Percentiles rank a stretch among this genome's conserved stretches.
Evolutionary conservation across 30 jellyfish, hydroid and myxozoan species (phyloP).

Genomic region (Aurelia aurita): DNA sequence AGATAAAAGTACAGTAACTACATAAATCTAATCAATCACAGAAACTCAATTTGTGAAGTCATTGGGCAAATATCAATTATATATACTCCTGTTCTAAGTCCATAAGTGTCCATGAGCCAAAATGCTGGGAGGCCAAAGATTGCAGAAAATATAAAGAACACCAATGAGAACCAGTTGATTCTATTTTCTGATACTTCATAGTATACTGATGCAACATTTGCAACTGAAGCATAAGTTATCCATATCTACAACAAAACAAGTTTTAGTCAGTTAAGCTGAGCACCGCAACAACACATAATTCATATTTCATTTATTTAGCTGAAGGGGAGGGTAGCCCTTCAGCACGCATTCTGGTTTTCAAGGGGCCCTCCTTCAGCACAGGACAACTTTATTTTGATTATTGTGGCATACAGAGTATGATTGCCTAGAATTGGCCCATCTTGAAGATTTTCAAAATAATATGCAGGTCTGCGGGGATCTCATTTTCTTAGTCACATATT

Average conservation of each 20-base stretch:
- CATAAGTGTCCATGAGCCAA: conserved; percentile 89
- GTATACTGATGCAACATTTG: conserved; percentile 81
- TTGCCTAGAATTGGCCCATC: not conserved
- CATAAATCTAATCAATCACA: no score
- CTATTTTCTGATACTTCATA: conserved; percentile 70
- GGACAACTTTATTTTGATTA: no score
- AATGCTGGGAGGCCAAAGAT: conserved; percentile 75
- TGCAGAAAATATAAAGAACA: conserved; percentile 75
- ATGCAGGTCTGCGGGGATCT: not conserved
- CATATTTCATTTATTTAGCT: no score
- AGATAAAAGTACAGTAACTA: no score
- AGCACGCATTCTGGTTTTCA: no score
- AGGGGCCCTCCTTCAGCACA: no score
- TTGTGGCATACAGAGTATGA: no score
- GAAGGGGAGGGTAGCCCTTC: no score
- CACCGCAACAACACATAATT: no score
- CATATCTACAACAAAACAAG: conserved; percentile 57
- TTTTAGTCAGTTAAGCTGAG: not conserved
- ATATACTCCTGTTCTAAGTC: conserved; percentile 84
- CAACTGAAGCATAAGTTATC: conserved; percentile 93
- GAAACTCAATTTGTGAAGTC: not conserved
- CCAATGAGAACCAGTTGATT: conserved; percentile 91
- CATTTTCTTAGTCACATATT: not conserved
- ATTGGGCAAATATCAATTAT: not conserved
- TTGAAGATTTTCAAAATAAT: not conserved